Evolutionary conservation across 2,888 invertebrate species (phyloP), one percentile per base, ranked within the genome.

Genomic region (Endotricha flammealis): DNA sequence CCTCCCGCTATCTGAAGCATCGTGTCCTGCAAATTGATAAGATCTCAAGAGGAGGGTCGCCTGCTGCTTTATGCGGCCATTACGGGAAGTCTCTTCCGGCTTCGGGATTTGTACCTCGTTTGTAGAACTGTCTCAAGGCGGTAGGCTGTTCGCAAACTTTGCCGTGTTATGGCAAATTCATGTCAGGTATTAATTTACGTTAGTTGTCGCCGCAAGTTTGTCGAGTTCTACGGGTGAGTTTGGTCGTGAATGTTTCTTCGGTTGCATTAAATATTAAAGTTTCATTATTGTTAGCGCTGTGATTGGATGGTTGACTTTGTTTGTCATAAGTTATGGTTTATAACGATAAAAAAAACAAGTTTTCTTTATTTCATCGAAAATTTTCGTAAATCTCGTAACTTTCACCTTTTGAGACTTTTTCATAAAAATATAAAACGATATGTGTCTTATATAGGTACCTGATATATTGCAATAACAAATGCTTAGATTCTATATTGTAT

Each of bases 141-240:
- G 20, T 69, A 69, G 67, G 65, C 53, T 62, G 48, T 53, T 48
- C 53, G 61, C 71, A 70, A 81, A 78, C 72, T 80, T 75, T 48
- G 61, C 62, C 57, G 66, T 72, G 74, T 79, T 80, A 82, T 83
- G 83, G 83, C 82, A 82, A 83, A 86, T 85, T 85, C 79, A 83
- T 82, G 85, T 80, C 85, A 81, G 82, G 81, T 81, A 86, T 83
- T 85, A 85, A 85, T 83, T 85, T 80, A 82, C 71, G 72, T 70
- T 72, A 75, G 80, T 78, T 75, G 78, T 72, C 67, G 71, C 60
- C 46, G 57, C 56, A 75, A 77, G 74, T 78, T 76, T 52, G 39
- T 39, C 43, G 48, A 64, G 67, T 65, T 64, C 61, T 53, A 52
- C 57, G 52, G 51, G 58, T 57, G 64, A 72, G 65, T 71, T 65